phyloP scores from a whole-genome alignment of 37 sponge, comb jelly and placozoan species.

The Corticium candelabrum region DNA sequence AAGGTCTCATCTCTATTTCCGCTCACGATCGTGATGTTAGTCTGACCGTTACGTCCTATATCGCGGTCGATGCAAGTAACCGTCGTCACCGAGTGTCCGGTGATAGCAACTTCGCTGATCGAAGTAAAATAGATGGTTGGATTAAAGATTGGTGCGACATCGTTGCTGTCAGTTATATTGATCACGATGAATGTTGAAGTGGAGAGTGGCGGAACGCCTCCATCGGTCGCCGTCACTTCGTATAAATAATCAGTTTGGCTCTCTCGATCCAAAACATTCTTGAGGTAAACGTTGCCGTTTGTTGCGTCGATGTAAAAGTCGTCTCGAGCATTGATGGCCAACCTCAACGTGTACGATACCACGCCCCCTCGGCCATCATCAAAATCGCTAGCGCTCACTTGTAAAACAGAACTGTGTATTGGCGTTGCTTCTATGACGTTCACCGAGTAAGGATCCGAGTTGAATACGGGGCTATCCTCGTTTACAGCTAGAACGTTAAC shows the following conservation, averaged over 20 bases:
- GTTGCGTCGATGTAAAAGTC: neutral
- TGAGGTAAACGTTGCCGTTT: neutral
- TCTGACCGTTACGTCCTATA: conserved; percentile 31
- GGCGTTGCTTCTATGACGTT: neutral
- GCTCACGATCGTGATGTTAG: conserved; percentile 21
- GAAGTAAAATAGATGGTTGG: conserved; percentile 15
- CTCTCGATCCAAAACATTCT: neutral
- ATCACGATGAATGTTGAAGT: conserved; percentile 12
- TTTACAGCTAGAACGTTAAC: neutral
- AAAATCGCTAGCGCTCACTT: neutral
- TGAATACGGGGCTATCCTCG: neutral
- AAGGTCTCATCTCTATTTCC: conserved; percentile 30
- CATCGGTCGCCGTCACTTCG: neutral
- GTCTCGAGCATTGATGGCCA: neutral
- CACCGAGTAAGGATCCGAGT: neutral
- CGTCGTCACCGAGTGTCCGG: conserved; percentile 18
- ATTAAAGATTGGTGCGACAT: conserved; percentile 36
- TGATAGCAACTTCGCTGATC: conserved; percentile 29
- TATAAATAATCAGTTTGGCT: neutral
- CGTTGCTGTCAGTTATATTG: conserved; percentile 35
- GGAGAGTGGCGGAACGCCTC: neutral
- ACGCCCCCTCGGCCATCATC: neutral
- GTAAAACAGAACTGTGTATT: too few relatives aligned
- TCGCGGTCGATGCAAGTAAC: conserved; percentile 42
- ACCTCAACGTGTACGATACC: neutral